Conservation (phyloP, 2,888 invertebrate species). For the Drosophila dives region DNA sequence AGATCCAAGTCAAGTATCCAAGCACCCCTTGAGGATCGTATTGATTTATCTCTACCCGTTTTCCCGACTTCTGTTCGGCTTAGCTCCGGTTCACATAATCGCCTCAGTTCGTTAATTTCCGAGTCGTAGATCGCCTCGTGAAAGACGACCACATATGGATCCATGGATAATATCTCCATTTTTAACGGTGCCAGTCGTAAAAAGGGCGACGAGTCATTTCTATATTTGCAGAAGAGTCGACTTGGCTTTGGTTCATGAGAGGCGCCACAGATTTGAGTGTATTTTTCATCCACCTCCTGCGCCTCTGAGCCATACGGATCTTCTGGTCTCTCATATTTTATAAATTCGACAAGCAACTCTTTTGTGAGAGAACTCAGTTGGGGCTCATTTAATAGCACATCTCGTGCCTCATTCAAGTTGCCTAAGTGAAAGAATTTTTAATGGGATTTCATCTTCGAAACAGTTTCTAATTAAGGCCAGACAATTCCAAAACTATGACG, state of each 20-base stretch:
- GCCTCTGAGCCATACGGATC: background rate
- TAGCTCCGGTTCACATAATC: background rate
- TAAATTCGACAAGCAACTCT: background rate
- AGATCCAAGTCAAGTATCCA: background rate
- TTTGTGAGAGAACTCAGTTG: background rate
- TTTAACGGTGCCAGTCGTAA: constrained; percentile 53
- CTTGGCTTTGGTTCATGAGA: background rate
- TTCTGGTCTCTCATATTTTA: background rate
- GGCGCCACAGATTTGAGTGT: constrained; percentile 22
- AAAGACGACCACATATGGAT: constrained; percentile 48
- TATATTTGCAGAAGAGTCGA: constrained; percentile 46
- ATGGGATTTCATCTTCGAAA: background rate
- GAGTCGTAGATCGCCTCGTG: constrained; percentile 42
- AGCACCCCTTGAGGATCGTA: constrained; percentile 13
- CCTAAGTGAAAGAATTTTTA: constrained; percentile 11
- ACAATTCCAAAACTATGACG: too few species aligned
- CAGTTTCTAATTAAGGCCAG: too few species aligned
- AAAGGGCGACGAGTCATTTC: constrained; percentile 25
- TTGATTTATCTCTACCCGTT: fast-evolving
- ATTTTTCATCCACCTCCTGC: background rate
- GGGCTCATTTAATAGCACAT: constrained; percentile 5
- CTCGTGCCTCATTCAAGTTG: background rate
- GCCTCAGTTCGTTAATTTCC: constrained; percentile 13
- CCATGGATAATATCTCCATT: constrained; percentile 43
- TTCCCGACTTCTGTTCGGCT: fast-evolving